phyloP scores from a whole-genome alignment of 2,888 invertebrate genomes.

The Bedellia somnulentella region DNA sequence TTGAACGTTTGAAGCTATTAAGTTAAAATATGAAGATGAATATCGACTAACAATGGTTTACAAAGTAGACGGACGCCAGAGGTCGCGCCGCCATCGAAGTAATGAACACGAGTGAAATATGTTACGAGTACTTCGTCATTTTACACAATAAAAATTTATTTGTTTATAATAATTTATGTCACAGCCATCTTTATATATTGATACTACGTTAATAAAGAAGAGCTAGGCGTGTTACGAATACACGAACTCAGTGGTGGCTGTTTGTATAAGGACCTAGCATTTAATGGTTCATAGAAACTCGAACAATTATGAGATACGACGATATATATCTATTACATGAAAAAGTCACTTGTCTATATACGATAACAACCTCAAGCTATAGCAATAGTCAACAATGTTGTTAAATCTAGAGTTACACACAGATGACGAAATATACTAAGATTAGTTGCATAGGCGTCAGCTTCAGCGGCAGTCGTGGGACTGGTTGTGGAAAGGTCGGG shows the following conservation, averaged over 20 bases:
- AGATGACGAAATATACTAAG: constrained; percentile 42
- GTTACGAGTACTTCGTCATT: constrained; percentile 32
- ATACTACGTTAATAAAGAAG: constrained; percentile 57
- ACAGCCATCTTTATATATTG: constrained; percentile 63
- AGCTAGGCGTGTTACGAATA: constrained; percentile 52
- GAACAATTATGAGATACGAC: too few relatives aligned
- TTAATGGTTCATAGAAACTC: constrained; percentile 15
- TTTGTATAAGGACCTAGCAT: constrained; percentile 53
- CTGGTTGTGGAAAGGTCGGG: too few relatives aligned
- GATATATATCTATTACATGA: constrained; percentile 49
- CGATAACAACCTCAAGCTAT: constrained; percentile 61
- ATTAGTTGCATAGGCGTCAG: too few relatives aligned
- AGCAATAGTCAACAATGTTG: constrained; percentile 62
- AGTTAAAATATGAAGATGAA: too few relatives aligned
- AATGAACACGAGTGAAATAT: too few relatives aligned
- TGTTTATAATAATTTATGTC: constrained; percentile 56
- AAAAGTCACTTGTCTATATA: constrained; percentile 57
- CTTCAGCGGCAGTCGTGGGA: too few relatives aligned
- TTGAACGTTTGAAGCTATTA: too few relatives aligned
- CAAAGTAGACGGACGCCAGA: too few relatives aligned
- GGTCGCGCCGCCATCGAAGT: too few relatives aligned
- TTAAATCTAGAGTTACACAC: constrained; percentile 51
- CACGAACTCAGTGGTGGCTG: constrained; percentile 40
- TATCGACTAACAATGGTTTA: too few relatives aligned
- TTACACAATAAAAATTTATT: constrained; percentile 59